Base-by-base conservation (phyloP, 2,888 invertebrate genomes). In the Cancer borealis region DNA sequence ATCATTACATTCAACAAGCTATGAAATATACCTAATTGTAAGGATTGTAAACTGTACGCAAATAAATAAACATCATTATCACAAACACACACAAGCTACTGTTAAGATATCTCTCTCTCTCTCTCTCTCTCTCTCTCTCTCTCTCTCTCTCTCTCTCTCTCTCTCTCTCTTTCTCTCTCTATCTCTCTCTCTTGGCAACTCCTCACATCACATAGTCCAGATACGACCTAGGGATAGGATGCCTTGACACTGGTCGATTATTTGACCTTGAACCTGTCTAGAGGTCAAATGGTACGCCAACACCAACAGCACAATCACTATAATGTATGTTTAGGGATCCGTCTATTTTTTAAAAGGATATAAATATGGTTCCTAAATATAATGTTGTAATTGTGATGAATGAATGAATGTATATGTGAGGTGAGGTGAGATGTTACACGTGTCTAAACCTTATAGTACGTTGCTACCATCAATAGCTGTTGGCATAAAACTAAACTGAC, bases 211-310 rank as follows among this genome's bases (percentile, higher is more conserved):
- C 84, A 8, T 39, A 39, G 3, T 39, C 84, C 84, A 14, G 30
- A 84, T 39, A 73, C 73, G 73, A 84, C 84, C 84, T 12, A 84
- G 39, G 84, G 84, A 12, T 39, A 84, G 14, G 39, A 84, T 84
- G 84, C 30, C 84, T 39, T 84, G 84, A 84, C 39, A 84, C 30
- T 84, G 84, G 84, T 39, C 84, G 84, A 84, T 30, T 84, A 30
- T 30, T 10, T 84, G 84, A 39, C 84, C 84, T 84, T 84, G 84
- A 84, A 84, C 84, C 26, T 26, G 39, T 39, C 84, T 84, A 12
- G 84, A 84, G 84, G 84, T 84, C 84, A 84, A 10, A 84, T 10
- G 17, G 1, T 30, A 14, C 84, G 84, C 12, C 39, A 30, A 84
- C 39, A 12, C 17, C 39, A 14, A 84, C 39, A 84, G 12, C 10